These are phyloP conservation scores for Bradypus variegatus DNA, from an alignment of 2,797 vertebrate genomes.

Conservation along the genomic window DNA sequence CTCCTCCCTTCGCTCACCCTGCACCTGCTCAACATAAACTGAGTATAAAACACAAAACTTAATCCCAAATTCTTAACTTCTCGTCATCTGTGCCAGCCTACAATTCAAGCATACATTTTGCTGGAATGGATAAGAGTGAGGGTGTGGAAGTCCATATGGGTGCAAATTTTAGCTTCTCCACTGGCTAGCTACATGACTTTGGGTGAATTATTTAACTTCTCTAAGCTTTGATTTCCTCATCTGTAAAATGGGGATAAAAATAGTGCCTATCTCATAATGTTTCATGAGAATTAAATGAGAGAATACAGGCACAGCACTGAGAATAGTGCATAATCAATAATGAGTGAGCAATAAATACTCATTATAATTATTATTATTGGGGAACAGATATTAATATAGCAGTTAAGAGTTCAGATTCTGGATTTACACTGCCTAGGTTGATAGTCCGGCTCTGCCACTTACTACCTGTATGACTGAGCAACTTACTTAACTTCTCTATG, in stretches of 20 bases:
- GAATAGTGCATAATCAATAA: too few relatives aligned
- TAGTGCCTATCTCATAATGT: background rate
- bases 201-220: background rate
- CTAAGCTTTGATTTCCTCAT: background rate
- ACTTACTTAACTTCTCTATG: background rate
- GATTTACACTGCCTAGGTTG: background rate
- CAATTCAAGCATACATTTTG: background rate
- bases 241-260: background rate
- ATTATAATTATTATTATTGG: background rate
- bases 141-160: background rate
- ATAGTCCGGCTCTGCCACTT: background rate
- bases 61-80: background rate
- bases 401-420: background rate
- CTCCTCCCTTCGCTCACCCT: background rate
- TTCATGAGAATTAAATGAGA: background rate
- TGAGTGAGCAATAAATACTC: background rate
- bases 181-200: background rate
- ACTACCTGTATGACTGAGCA: background rate
- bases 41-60: background rate
- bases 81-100: background rate
- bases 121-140: background rate
- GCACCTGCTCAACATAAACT: background rate
- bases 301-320: background rate
- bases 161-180: background rate
- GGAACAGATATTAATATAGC: background rate